Conservation (phyloP, 30 jellyfish, hydroid and myxozoan genomes). For the Hydractinia echinata region DNA sequence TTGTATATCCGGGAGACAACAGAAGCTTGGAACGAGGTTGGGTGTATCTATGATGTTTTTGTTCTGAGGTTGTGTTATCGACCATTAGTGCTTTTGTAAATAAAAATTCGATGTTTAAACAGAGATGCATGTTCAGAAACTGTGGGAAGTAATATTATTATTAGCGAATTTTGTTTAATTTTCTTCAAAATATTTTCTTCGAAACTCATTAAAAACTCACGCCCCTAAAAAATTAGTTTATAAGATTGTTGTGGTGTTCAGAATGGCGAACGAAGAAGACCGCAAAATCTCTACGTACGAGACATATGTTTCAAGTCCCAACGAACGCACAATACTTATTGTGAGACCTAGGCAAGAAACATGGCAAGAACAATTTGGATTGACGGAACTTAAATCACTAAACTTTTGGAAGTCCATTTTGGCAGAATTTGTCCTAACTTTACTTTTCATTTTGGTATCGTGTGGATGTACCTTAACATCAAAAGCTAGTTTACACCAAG, state of each 20-base stretch:
- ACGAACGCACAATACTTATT: slow-evolving; percentile 8
- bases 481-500: slow-evolving; percentile 14
- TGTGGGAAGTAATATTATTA: no score
- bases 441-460: not conserved
- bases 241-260: not conserved
- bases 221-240: no score
- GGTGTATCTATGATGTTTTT: no score
- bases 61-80: no score
- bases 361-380: slow-evolving; percentile 11
- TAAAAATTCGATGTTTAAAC: no score
- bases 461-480: slow-evolving; percentile 17
- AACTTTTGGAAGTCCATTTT: slow-evolving; percentile 19
- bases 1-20: no score
- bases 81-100: no score
- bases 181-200: no score
- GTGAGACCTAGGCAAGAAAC: slow-evolving; percentile 11
- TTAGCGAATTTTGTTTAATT: no score
- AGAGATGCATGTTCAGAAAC: no score
- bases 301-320: slow-evolving; percentile 18
- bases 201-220: no score
- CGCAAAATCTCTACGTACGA: slow-evolving; percentile 12
- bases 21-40: no score
- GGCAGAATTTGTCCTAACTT: slow-evolving; percentile 2
- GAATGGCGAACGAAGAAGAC: slow-evolving; percentile 22
- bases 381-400: not conserved